Evolutionary conservation across 1,140 invertebrate genomes (phyloP), one percentile per base, ranked within the genome.

Genomic region (Trichonephila inaurata): DNA sequence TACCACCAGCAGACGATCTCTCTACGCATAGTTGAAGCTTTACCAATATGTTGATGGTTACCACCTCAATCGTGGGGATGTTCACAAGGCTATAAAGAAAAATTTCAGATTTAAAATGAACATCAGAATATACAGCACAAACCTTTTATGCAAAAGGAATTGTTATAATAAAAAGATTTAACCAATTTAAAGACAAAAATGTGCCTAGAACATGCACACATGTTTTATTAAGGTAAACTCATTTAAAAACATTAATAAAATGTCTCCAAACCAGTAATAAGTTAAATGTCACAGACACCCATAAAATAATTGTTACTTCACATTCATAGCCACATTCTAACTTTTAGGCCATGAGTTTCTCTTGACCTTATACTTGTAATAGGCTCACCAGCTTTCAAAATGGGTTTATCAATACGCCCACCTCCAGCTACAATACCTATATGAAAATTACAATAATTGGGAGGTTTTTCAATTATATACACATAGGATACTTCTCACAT

Each of bases 31-130:
- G 99, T 99, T 2, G 99, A 99, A 92, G 99, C 99, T 97, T 99
- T 99, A 98, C 99, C 99, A 97, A 99, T 99, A 96, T 99, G 99
- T 97, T 99, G 99, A 97, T 99, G 99, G 97, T 99, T 99, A 98
- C 99, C 99, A 98, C 99, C 99, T n/a, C n/a, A n/a, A 97, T 99
- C 99, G 95, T 99, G 99, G 96, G 99, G 99, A 99, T 99, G 99
- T 96, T 99, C 99, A 95, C 99, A 99, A 94, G 99, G 99, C 97
- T 99, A 69, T 28, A 89, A 85, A 77, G 94, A 91, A 90, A 94
- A 94, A 51, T 51, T 51, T 51, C 51, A 77, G 33, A 77, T 14
- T 40, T 40, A 1, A 16, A n/a, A 18, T 77, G 16, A 6, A 64
- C 16, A 6, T 64, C 4, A 64, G 6, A 64, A 19, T 4, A 40